Percentiles rank a stretch among this genome's conserved stretches.
These are phyloP conservation scores for Lepilemur ruficaudatus DNA, from an alignment of 2,797 vertebrate species.

Conservation along the genomic window DNA sequence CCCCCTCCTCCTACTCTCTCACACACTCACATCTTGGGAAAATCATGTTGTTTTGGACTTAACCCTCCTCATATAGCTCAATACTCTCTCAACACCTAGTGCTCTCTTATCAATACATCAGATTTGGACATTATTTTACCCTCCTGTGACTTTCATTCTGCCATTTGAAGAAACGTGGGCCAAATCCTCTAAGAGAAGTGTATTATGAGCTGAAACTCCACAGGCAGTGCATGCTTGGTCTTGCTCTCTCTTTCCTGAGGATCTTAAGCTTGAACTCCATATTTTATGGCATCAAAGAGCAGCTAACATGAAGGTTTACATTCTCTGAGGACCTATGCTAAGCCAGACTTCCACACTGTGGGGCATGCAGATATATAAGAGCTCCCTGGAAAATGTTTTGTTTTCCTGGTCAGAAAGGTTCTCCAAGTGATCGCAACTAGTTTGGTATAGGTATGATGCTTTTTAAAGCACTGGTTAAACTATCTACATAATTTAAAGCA, in stretches of 20 bases:
- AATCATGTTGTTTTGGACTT: neutral
- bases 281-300: neutral
- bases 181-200: neutral
- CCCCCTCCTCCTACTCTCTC: rapidly evolving
- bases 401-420: neutral
- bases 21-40: neutral
- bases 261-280: neutral
- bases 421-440: neutral
- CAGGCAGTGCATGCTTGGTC: neutral
- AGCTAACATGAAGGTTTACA: neutral
- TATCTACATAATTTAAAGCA: neutral
- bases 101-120: neutral
- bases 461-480: neutral
- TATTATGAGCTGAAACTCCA: neutral
- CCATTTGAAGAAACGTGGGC: neutral
- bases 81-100: neutral
- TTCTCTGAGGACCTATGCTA: neutral
- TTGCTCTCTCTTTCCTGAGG: neutral
- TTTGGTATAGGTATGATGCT: neutral
- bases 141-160: neutral
- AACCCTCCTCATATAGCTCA: neutral
- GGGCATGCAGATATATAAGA: neutral
- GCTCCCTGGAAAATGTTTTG: neutral
- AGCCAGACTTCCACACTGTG: neutral
- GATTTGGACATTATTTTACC: neutral